These are phyloP conservation scores for Heteromurus nitidus DNA, from an alignment of 2,888 invertebrate genomes.

Conservation along the genomic window DNA sequence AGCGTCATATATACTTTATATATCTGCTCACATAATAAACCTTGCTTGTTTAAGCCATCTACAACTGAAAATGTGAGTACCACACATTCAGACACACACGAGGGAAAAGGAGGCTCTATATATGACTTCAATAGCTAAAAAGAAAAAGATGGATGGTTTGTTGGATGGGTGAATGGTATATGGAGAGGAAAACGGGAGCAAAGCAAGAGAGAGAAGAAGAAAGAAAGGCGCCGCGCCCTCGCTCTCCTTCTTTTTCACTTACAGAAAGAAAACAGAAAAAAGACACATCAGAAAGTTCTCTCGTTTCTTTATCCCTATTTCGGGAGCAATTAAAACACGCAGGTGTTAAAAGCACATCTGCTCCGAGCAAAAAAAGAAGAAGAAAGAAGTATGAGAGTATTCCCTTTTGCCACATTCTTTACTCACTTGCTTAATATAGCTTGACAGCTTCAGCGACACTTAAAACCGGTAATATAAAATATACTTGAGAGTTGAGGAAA, in stretches of 20 bases:
- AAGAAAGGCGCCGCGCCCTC: conserved; percentile 46
- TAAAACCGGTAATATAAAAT: not conserved
- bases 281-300: not conserved
- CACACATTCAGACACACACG: not conserved
- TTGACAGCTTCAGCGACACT: conserved; percentile 58
- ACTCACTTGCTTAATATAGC: conserved; percentile 46
- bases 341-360: conserved; percentile 69
- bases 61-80: not conserved
- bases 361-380: conserved; percentile 33
- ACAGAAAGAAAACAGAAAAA: conserved; percentile 28
- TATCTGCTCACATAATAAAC: conserved; percentile 14
- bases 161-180: conserved; percentile 12
- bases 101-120: too few relatives aligned
- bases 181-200: not conserved
- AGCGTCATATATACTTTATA: not conserved
- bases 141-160: conserved; percentile 30
- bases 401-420: conserved; percentile 57
- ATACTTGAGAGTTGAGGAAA: not conserved
- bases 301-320: conserved; percentile 57
- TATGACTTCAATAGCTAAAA: conserved; percentile 3
- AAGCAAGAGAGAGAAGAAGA: conserved; percentile 1
- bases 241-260: conserved; percentile 39
- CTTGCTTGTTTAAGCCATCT: conserved; percentile 19
- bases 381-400: conserved; percentile 7
- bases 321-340: conserved; percentile 71